phyloP scores from a whole-genome alignment of 2,797 vertebrate species.

The Coendou prehensilis region DNA sequence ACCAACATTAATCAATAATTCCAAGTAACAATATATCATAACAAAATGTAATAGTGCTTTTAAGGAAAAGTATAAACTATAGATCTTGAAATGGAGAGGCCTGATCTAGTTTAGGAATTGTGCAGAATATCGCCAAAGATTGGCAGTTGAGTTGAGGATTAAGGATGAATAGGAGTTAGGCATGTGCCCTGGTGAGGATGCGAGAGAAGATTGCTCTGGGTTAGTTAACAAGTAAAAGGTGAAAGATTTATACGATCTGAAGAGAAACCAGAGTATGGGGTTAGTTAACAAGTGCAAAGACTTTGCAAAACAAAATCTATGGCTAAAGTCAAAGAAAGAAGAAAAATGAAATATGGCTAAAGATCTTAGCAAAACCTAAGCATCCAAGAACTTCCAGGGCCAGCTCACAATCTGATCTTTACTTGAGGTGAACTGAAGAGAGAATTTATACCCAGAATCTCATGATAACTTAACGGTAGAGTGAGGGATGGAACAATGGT shows the following conservation, averaged over 20 bases:
- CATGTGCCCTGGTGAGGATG: neutral
- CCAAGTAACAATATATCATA: neutral
- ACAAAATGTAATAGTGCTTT: neutral
- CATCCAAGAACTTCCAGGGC: neutral
- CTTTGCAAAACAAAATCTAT: neutral
- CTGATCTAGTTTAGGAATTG: neutral
- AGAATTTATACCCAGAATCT: neutral
- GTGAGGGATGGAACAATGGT: neutral
- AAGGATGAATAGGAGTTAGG: neutral
- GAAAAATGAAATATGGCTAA: neutral
- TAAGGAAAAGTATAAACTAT: neutral
- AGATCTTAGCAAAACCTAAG: neutral
- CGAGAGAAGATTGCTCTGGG: neutral
- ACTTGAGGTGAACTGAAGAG: neutral
- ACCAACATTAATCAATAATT: neutral
- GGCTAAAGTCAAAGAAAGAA: neutral
- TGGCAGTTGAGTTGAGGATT: neutral
- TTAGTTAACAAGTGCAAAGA: neutral
- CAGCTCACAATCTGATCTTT: neutral
- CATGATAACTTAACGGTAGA: neutral
- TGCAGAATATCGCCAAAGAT: neutral
- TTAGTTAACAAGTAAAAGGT: neutral
- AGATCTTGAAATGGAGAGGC: neutral
- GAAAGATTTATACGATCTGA: too few species aligned
- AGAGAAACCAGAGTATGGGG: too few species aligned